Evolutionary conservation across 2,888 invertebrate species (phyloP), one percentile per base, ranked within the genome.

Genomic region (Dromius quadrimaculatus): DNA sequence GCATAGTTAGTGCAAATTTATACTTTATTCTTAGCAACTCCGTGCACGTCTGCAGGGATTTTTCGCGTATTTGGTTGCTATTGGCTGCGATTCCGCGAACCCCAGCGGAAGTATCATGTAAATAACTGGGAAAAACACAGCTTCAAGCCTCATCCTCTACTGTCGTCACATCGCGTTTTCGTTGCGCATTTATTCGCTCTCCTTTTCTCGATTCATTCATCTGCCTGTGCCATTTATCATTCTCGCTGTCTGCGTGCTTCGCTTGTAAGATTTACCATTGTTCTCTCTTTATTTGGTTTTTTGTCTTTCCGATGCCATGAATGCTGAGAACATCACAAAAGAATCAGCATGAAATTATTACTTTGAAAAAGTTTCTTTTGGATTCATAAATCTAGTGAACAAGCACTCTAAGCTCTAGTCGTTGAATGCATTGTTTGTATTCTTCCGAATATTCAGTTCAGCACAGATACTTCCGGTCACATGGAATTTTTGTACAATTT

Each of bases 161-260:
- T 54, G 28, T 15, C 50, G 23, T 54, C 50, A 11, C 13, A 22
- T 13, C 3, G n/a, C 22, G 19, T 23, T 47, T 36, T 34, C 34
- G 36, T 11, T 20, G 17, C 32, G 17, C 50, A 50, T 32, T 65
- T 36, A 63, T 45, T 63, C 45, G 8, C 34, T 50, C 11, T 23
- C 28, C 28, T 11, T 28, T 23, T 4, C 15, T 8, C 15, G 23
- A 66, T 66, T 66, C 66, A 66, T 66, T 66, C 17, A 66, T 66
- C 54, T 66, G 41, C 38, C 23, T 32, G 36, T 22, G n/a, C 38
- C 54, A 66, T 66, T 66, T 57, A 66, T 66, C 66, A 66, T 66
- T 66, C 23, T 20, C 38, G 54, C 66, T 66, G 66, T 66, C 66
- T 54, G 54, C 66, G 54, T 66, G 66, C 32, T 54, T 65, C 28